Evolutionary conservation across 37 sponge, comb jelly and placozoan genomes (phyloP), one percentile per base, ranked within the genome.

Genomic region (Lycopodina hypogea): DNA sequence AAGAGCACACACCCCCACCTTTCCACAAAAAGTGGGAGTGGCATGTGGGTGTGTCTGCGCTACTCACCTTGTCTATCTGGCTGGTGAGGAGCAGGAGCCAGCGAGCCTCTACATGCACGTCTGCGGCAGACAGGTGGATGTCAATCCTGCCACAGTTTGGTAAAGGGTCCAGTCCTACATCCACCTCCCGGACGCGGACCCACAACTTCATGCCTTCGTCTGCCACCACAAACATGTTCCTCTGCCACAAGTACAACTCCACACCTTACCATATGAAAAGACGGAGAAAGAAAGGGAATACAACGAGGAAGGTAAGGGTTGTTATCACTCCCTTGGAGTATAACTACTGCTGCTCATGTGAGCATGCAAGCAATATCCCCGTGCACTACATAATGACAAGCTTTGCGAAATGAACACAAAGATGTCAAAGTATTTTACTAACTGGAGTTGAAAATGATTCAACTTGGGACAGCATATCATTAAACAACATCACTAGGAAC

Each of bases 111-210:
- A 36, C 70, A 76, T 66, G 32, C 36, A 59, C 64, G 15, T 58
- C 21, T 21, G 8, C 11, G 3, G 64, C 76, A 17, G 51, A 3
- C 29, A 85, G 3, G 23, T 51, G 72, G 37, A 87, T 65, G 24
- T 87, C 88, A 41, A 87, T 58, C 38, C 88, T 69, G 26, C 88
- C 82, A 76, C 72, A 81, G 65, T 66, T 56, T 17, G 76, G 72
- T 1, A 65, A 63, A 28, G 71, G n/a, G 8, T 81, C 82, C n/a
- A 60, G 78, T 4, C 72, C 88, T 0, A 60, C 53, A n/a, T 68
- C 51, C 3, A 78, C 78, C 36, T 75, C 70, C 0, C 59, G 29
- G 7, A 87, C 71, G 0, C 29, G 1, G 12, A 87, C 50, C 77
- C 69, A 81, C 64, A 87, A 15, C 56, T 37, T 69, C 22, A 72